Percentiles rank a stretch among this genome's conserved stretches.
Conservation (phyloP, 2,113 vertebrate genomes). For the Pelecanoides urinatrix region DNA sequence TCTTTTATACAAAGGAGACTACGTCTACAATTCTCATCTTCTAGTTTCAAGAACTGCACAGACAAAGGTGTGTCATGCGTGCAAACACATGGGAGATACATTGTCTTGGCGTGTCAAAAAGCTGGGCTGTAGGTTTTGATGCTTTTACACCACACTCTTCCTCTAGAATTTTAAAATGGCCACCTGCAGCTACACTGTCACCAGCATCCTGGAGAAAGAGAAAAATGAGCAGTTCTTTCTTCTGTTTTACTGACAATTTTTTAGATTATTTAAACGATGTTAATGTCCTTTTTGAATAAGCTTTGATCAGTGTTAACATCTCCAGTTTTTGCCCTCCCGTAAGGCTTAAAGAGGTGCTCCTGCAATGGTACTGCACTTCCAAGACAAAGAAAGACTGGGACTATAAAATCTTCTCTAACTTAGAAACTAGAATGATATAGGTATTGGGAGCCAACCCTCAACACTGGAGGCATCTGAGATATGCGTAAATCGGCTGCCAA, state of each 20-base stretch:
- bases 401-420: neutral
- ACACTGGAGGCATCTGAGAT: neutral
- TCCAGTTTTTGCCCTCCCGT: neutral
- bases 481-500: fast-evolving
- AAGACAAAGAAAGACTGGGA: neutral
- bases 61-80: neutral
- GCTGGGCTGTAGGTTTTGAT: neutral
- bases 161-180: neutral
- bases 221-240: neutral
- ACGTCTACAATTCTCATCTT: neutral
- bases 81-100: neutral
- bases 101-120: neutral
- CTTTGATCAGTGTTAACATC: neutral
- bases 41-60: neutral
- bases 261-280: neutral
- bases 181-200: neutral
- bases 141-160: neutral
- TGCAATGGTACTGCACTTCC: neutral
- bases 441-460: neutral
- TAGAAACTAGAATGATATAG: neutral
- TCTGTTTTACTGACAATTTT: neutral
- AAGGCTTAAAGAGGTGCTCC: neutral
- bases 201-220: neutral
- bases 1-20: neutral
- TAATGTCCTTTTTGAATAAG: neutral